phyloP scores from a whole-genome alignment of 2,888 invertebrate genomes.

The Allygus modestus region DNA sequence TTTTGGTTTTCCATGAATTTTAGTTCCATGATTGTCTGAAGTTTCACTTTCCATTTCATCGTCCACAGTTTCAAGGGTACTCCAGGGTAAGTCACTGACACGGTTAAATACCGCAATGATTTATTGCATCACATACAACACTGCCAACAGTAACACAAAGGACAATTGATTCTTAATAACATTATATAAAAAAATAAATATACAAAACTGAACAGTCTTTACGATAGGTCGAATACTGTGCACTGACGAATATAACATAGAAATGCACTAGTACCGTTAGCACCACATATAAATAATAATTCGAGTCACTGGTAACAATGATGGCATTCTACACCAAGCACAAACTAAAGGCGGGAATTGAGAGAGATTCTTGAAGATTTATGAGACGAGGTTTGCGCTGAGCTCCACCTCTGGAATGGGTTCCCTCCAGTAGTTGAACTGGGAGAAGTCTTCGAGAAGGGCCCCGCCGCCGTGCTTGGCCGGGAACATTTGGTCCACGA shows the following conservation, averaged over 20 bases:
- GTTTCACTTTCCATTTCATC: too few relatives aligned
- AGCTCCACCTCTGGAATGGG: constrained; percentile 81
- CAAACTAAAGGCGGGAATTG: constrained; percentile 7
- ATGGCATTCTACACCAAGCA: constrained; percentile 44
- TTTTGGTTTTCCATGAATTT: too few relatives aligned
- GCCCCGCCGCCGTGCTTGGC: constrained; percentile 79
- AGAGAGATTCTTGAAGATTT: constrained; percentile 37
- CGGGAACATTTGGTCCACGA: constrained; percentile 98
- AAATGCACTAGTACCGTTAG: constrained; percentile 45
- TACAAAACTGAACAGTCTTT: constrained; percentile 59
- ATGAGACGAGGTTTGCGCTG: constrained; percentile 1
- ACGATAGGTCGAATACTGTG: constrained; percentile 35
- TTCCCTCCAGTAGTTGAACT: constrained; percentile 95
- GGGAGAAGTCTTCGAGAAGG: constrained; percentile 78
- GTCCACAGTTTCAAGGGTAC: too few relatives aligned
- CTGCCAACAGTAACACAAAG: constrained; percentile 48
- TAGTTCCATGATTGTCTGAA: too few relatives aligned
- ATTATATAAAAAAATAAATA: constrained; percentile 62
- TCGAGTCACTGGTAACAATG: constrained; percentile 45
- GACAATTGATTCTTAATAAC: constrained; percentile 26
- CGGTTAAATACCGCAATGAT: constrained; percentile 17
- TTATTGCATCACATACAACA: constrained; percentile 61
- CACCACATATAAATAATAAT: constrained; percentile 48
- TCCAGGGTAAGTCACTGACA: not conserved
- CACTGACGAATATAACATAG: constrained; percentile 20